Conservation (phyloP, 2,888 invertebrate genomes). For the Pristionchus arcanus region DNA sequence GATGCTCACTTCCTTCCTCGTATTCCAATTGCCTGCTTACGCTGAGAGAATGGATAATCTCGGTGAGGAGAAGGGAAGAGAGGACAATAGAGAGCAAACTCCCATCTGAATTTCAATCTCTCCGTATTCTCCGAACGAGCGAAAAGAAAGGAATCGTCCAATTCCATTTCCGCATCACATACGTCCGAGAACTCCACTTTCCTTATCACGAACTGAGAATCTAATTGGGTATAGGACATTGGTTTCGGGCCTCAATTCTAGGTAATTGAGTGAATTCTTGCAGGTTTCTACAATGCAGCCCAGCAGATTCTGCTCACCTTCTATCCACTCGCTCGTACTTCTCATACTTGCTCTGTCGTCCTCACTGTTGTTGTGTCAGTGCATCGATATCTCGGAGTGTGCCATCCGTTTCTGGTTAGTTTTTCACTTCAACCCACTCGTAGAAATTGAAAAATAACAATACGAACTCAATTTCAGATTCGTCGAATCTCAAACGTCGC, state of each 20-base stretch:
- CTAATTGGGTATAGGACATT: neutral
- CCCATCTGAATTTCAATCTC: neutral
- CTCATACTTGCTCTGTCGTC: constrained; percentile 73
- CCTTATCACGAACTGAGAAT: neutral
- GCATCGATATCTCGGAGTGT: constrained; percentile 75
- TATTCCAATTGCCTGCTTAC: constrained; percentile 73
- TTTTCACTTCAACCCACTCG: neutral
- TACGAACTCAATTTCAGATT: constrained; percentile 63
- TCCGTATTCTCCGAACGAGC: constrained; percentile 2
- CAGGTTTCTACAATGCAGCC: constrained; percentile 57
- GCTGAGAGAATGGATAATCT: constrained; percentile 63
- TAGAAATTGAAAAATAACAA: neutral
- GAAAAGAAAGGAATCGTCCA: neutral
- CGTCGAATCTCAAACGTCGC: constrained; percentile 68
- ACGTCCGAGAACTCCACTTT: neutral
- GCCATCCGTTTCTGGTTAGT: constrained; percentile 72
- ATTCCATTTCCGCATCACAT: constrained; percentile 22
- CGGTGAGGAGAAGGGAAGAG: constrained; percentile 32
- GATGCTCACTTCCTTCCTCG: constrained; percentile 73
- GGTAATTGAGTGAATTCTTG: neutral
- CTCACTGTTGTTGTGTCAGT: constrained; percentile 74
- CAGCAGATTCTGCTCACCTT: constrained; percentile 61
- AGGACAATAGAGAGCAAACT: neutral
- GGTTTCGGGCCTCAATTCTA: neutral
- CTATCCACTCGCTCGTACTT: constrained; percentile 71